Evolutionary conservation across 2,113 vertebrate genomes (phyloP), one percentile per base, ranked within the genome.

Genomic region (Actenoides lindsayi): DNA sequence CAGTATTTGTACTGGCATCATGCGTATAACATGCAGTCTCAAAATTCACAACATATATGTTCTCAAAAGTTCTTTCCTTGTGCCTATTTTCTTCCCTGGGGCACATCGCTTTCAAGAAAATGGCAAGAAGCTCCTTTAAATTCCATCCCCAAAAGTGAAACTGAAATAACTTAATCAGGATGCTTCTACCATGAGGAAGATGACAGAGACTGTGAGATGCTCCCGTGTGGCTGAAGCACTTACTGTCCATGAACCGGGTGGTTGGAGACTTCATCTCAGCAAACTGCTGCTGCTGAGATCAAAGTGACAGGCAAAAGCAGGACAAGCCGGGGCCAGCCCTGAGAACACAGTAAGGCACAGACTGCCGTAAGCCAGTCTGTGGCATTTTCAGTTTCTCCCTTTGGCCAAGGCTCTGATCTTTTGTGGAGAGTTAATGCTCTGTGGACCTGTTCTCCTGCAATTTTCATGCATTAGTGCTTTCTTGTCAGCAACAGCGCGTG

Each of bases 231-330:
- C 16, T 48, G 68, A 20, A 81, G 41, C 8, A 2, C 19, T 30
- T 30, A 16, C n/a, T 19, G 54, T 30, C 44, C 2, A 0, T 13
- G 60, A 51, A 11, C 59, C 0, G 25, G 31, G 41, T 0, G 0
- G 35, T 10, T 0, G 5, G 25, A 30, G 10, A 19, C 69, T 0
- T 0, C 35, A 2, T 27, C 57, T 46, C 63, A 3, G 0, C 57
- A 51, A 33, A 16, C 39, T 39, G 10, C 30, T 73, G 77, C 25
- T 42, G 87, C 57, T 0, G 3, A 75, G 60, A 25, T 60, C 39
- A 4, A 59, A 69, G 60, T n/a, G 69, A 69, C 37, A n/a, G 35
- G 48, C 37, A 41, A 62, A 56, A 73, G 30, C 25, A 41, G 46
- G 31, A 24, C 0, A 0, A 31, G 54, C 62, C 2, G 4, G 56